Base-by-base conservation (phyloP, 2,113 vertebrate genomes). In the Diglossa brunneiventris region DNA sequence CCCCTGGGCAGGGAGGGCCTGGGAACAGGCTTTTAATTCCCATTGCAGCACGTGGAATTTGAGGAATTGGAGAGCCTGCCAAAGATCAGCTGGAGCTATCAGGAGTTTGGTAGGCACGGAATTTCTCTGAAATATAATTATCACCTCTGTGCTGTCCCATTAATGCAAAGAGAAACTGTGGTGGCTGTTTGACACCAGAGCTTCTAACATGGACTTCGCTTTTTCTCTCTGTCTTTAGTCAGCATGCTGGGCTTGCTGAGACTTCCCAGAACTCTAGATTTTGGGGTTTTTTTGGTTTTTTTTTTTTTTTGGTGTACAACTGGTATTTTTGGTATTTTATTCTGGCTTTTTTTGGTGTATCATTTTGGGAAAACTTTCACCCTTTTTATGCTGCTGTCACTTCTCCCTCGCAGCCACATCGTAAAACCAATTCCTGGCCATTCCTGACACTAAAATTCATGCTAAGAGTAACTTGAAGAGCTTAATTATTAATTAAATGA, bases 401-500 rank as follows among this genome's bases (percentile, higher is more conserved):
- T 81, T 74, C 37, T 74, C 8, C 47, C 37, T 78, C 3, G 0
- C 17, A 33, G 11, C 12, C 5, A 0, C 9, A 0, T 41, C 42
- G n/a, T 17, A 66, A 89, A 90, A 92, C 20, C 73, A 87, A 92
- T 73, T 58, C 42, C 73, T 37, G 46, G 42, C 21, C 31, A 13
- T 62, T 80, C 46, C 68, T 83, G 61, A 58, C 2, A 9, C 49
- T 69, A 12, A 88, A 80, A 75, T 67, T 80, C 72, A 89, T 20
- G 39, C 24, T 18, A 22, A 89, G 42, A 95, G 44, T 82, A 89
- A 87, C 64, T 70, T 67, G 35, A 90, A 92, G 39, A 81, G 41
- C 78, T 91, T 55, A 89, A 81, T 88, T 55, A 92, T 90, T 77
- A 83, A 87, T 77, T 81, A 72, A 90, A 68, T 53, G 3, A 94